A percentile compares a stretch with the other conserved stretches of the same genome.
Conservation (phyloP, 2,888 invertebrate genomes). For the Caenorhabditis zanzibari region DNA sequence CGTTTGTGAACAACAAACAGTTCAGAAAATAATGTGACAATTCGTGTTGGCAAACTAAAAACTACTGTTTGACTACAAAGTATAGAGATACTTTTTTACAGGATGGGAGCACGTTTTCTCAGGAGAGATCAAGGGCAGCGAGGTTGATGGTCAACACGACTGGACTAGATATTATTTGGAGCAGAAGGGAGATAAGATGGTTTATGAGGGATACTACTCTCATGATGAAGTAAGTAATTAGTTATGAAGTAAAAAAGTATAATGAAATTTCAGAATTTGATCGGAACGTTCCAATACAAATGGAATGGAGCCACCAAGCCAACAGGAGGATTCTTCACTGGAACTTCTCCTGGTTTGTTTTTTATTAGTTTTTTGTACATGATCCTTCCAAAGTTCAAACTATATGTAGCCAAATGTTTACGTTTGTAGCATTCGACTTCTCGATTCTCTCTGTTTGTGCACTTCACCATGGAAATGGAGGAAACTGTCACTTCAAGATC, state of each 20-base stretch:
- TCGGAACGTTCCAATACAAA: conserved; percentile 82
- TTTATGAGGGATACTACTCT: conserved; percentile 81
- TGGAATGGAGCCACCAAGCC: conserved; percentile 79
- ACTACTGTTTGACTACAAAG: conserved; percentile 63
- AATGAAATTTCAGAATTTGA: conserved; percentile 70
- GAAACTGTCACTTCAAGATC: conserved; percentile 77
- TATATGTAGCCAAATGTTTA: conserved; percentile 16
- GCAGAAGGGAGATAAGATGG: conserved; percentile 80
- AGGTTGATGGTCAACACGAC: conserved; percentile 82
- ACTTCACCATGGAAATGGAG: conserved; percentile 77
- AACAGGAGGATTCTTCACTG: conserved; percentile 81
- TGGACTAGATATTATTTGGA: conserved; percentile 82
- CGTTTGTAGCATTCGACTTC: conserved; percentile 81
- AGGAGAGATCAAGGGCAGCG: conserved; percentile 78
- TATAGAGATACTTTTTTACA: conserved; percentile 45
- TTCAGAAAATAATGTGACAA: conserved; percentile 31
- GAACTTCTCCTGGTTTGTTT: conserved; percentile 79
- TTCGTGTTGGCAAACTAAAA: conserved; percentile 46
- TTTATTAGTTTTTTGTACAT: not conserved
- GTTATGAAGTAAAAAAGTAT: not conserved
- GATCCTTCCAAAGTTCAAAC: conserved; percentile 15
- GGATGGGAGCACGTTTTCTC: conserved; percentile 83
- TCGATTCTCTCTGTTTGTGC: conserved; percentile 80
- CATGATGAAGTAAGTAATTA: conserved; percentile 71
- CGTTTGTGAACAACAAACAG: conserved; percentile 26